phyloP scores from a whole-genome alignment of 2,888 invertebrate genomes.

The Dioctria linearis region DNA sequence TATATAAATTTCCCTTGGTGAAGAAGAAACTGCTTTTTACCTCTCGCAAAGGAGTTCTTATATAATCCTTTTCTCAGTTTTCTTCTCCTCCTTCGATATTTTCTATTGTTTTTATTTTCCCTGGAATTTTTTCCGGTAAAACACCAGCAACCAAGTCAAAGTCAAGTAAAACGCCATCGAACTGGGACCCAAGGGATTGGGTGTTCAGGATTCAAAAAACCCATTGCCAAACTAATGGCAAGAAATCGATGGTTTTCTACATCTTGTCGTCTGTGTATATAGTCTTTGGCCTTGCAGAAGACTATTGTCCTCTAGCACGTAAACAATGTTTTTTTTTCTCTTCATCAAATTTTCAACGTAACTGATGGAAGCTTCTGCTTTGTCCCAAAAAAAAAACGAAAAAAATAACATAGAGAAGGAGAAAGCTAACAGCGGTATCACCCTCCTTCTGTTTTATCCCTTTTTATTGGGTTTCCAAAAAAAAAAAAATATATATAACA shows the following conservation, averaged over 20 bases:
- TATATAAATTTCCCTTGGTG: slow-evolving; percentile 17
- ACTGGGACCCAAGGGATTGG: background rate
- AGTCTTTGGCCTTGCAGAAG: slow-evolving; percentile 19
- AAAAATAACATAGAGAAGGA: too few relatives aligned
- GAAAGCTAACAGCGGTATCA: background rate
- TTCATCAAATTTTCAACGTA: slow-evolving; percentile 32
- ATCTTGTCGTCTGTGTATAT: slow-evolving; percentile 17
- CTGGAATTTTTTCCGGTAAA: background rate
- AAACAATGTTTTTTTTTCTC: slow-evolving; percentile 32
- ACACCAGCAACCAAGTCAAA: slow-evolving; percentile 11
- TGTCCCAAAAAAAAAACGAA: background rate
- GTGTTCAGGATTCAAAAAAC: background rate
- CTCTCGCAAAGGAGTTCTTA: background rate
- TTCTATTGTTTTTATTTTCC: slow-evolving; percentile 4
- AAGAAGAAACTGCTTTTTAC: slow-evolving; percentile 22
- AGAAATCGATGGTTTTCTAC: slow-evolving; percentile 43
- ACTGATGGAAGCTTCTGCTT: slow-evolving; percentile 10
- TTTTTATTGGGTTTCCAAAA: slow-evolving; percentile 26
- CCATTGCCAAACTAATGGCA: slow-evolving; percentile 40
- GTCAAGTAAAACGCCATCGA: slow-evolving; percentile 34
- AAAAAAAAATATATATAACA: background rate
- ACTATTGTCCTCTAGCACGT: slow-evolving; percentile 46
- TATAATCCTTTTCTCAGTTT: slow-evolving; percentile 8
- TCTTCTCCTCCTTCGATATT: background rate
- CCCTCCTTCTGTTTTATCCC: background rate